Evolutionary conservation across 2,113 vertebrate species (phyloP).

Genomic region (Illadopsis cleaveri): DNA sequence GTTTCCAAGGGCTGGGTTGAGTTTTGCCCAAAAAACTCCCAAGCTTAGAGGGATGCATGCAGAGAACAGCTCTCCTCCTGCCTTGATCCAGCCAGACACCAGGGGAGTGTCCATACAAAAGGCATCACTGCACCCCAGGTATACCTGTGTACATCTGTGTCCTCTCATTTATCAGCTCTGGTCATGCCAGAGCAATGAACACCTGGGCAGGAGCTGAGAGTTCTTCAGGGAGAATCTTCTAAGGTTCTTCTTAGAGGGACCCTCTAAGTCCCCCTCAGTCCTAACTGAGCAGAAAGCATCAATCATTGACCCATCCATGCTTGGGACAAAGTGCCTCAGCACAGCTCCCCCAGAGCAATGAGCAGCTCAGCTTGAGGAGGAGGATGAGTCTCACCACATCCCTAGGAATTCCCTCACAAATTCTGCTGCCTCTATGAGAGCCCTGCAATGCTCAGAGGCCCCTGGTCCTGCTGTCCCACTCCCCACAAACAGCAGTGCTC

Average conservation of each 20-base stretch:
- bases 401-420: background rate
- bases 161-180: background rate
- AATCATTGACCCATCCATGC: background rate
- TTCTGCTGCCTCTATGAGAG: background rate
- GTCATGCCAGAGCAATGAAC: background rate
- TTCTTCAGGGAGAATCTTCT: background rate
- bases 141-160: fast-evolving
- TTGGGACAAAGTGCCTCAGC: background rate
- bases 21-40: background rate
- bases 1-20: background rate
- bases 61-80: background rate
- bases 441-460: background rate
- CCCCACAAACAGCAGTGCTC: background rate
- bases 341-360: background rate
- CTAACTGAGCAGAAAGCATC: background rate
- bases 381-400: background rate
- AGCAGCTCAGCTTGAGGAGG: background rate
- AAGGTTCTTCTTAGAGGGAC: too few relatives aligned
- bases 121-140: background rate
- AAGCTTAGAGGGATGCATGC: background rate
- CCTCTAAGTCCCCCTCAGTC: background rate
- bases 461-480: background rate
- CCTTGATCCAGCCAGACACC: background rate
- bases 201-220: background rate
- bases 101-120: background rate